These are phyloP conservation scores for Phyllotis vaccarum DNA, from an alignment of 2,797 vertebrate species.

Conservation along the genomic window DNA sequence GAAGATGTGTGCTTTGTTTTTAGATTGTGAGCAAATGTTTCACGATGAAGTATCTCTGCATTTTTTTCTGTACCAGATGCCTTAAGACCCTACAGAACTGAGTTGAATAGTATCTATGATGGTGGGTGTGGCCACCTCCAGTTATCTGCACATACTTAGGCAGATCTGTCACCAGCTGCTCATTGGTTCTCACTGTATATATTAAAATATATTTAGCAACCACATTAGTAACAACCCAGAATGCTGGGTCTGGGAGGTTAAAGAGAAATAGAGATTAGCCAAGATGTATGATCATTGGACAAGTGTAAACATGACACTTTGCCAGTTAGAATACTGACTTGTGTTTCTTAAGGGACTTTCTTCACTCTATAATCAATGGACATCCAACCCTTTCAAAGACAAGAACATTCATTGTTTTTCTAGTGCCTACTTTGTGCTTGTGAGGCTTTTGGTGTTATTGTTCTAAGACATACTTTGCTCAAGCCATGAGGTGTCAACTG, in stretches of 20 bases:
- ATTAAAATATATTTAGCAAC: background rate
- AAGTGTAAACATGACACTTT: constrained; percentile 42
- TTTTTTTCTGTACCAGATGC: background rate
- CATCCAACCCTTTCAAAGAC: constrained; percentile 26
- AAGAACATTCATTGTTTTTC: background rate
- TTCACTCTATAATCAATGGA: background rate
- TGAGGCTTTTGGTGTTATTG: background rate
- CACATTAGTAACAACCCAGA: background rate
- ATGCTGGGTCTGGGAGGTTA: background rate
- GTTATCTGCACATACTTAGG: background rate
- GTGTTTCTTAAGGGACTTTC: background rate
- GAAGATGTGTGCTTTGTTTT: background rate
- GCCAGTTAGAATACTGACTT: background rate
- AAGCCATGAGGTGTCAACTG: background rate
- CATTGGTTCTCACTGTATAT: background rate
- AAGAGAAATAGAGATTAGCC: background rate
- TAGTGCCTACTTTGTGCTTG: background rate
- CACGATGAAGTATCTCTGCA: background rate
- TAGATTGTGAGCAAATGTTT: background rate
- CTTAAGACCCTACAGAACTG: background rate
- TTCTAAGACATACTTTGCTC: background rate
- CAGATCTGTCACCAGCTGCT: background rate
- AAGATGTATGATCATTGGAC: background rate
- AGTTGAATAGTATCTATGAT: background rate
- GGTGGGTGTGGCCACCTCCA: background rate